phyloP scores from a whole-genome alignment of 2,888 invertebrate genomes.

The Cordilura impudica region DNA sequence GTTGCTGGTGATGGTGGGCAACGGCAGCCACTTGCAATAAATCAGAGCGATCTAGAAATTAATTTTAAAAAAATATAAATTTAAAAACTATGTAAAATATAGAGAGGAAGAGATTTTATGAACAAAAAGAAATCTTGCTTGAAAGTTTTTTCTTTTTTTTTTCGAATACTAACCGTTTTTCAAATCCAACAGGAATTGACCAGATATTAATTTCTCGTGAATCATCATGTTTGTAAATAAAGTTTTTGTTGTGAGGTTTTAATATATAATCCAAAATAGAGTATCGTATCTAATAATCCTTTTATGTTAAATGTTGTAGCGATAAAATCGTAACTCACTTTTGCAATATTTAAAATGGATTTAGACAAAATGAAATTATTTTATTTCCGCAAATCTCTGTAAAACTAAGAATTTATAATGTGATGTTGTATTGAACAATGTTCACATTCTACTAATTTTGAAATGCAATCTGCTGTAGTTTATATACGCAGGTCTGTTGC shows the following conservation, averaged over 20 bases:
- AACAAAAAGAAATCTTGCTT: not conserved
- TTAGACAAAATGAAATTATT: no score
- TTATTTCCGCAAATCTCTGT: not conserved
- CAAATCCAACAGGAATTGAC: constrained; percentile 73
- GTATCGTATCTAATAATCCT: not conserved
- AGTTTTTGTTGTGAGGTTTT: not conserved
- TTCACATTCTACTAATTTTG: constrained; percentile 69
- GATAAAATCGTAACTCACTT: not conserved
- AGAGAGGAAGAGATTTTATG: not conserved
- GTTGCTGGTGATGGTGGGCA: constrained; percentile 59
- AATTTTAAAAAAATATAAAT: constrained; percentile 11
- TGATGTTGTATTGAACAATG: constrained; percentile 56
- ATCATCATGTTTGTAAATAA: constrained; percentile 70
- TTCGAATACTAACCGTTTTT: constrained; percentile 72
- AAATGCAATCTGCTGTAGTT: constrained; percentile 62
- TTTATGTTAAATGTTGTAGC: not conserved
- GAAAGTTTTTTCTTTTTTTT: no score
- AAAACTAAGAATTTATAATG: not conserved
- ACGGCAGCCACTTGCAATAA: constrained; percentile 58
- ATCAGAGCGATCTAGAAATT: constrained; percentile 67
- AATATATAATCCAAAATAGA: constrained; percentile 61
- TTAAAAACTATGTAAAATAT: not conserved
- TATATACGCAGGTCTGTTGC: constrained; percentile 67
- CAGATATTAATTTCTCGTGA: constrained; percentile 74
- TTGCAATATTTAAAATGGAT: not conserved